phyloP scores from a whole-genome alignment of 1,140 invertebrate genomes.

The Listronotus bonariensis region DNA sequence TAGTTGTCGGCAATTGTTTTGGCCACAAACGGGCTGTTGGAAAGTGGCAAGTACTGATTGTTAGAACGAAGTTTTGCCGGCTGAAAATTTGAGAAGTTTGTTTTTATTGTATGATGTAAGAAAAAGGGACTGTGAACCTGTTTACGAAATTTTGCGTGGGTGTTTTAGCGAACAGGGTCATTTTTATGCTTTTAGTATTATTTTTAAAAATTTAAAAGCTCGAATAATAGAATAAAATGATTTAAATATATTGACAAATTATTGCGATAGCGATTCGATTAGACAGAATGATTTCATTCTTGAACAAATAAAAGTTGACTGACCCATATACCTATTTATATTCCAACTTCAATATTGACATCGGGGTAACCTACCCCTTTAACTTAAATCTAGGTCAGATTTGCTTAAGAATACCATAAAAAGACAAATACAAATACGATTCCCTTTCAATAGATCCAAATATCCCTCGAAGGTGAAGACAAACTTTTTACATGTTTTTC shows the following conservation, averaged over 20 bases:
- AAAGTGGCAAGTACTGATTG: constrained; percentile 36
- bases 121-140: no score
- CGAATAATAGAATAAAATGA: no score
- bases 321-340: no score
- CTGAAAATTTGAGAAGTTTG: constrained; percentile 36
- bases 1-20: constrained; percentile 36
- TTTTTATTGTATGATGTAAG: constrained; percentile 23
- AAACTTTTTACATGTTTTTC: constrained; percentile 1
- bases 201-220: no score
- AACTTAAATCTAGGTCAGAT: constrained; percentile 4
- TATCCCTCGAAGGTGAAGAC: not conserved
- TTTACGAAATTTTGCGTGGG: no score
- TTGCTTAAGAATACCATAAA: constrained; percentile 8
- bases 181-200: no score
- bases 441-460: not conserved
- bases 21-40: constrained; percentile 37
- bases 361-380: not conserved
- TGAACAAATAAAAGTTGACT: no score
- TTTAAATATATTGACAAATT: no score
- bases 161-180: no score
- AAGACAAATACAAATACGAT: not conserved
- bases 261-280: no score
- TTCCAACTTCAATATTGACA: no score
- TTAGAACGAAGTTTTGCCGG: constrained; percentile 26
- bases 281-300: no score